Base-by-base conservation (phyloP, 2,888 invertebrate species). In the Glyphotaelius pellucidus region DNA sequence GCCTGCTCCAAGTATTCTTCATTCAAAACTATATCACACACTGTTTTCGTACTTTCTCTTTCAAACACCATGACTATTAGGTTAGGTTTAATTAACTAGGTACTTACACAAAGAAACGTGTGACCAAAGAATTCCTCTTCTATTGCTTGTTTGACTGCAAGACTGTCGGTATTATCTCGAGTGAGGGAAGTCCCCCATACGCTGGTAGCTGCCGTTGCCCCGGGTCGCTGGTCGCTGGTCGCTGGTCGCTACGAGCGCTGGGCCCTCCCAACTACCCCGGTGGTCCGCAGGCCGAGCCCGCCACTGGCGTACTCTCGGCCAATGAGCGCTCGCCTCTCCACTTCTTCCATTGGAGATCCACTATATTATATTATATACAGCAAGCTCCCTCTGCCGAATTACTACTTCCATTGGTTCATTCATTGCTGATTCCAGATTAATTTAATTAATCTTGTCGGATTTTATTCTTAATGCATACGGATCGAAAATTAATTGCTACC, bases 231-330 rank as follows among this genome's bases (percentile, higher is more conserved):
- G n/a, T n/a, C n/a, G n/a, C n/a, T n/a, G n/a, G n/a, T n/a, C n/a
- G n/a, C n/a, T n/a, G 47, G 86, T n/a, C 47, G 42, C 42, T 32
- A 12, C 15, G 15, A 15, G 80, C 31, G 31, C 89, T 47, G 91
- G 91, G 38, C 79, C 83, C 93, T 90, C 92, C 92, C 92, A 90
- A 80, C 96, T 95, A 95, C 95, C 95, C 96, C 96, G 96, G 96
- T 96, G 96, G 96, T 96, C 96, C 95, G 94, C 95, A 95, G 85
- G 38, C 80, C 84, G 30, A 91, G 31, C 38, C 92, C 84, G 89
- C 90, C 91, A 84, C 91, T 90, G 90, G 90, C 67, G 38, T 19
- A 14, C 25, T 30, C 42, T 86, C 91, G 35, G 47, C 91, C 91
- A 86, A 81, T 81, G 79, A 83, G 88, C 90, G 83, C 52, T 32